Conservation (phyloP, 2,113 vertebrate genomes). For the Erinaceus europaeus region DNA sequence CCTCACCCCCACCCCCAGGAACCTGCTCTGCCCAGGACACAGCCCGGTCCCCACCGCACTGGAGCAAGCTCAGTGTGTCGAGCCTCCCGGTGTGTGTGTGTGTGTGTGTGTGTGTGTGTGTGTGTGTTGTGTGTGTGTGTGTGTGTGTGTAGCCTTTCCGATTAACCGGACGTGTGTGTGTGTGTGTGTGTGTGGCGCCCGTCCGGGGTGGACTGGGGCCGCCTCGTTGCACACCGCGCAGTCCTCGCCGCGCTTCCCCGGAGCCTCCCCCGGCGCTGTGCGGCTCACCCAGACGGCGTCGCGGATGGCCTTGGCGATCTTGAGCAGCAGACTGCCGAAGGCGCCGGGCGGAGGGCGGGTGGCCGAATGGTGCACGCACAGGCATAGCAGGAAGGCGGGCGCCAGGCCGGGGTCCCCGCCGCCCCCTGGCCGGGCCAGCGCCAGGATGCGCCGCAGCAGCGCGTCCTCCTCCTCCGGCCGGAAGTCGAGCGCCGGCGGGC, state of each 20-base stretch:
- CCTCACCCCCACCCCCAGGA: too few species aligned
- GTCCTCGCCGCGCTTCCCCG: accelerated
- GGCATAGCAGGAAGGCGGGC: constrained; percentile 93
- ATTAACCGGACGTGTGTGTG: too few species aligned
- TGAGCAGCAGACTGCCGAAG: constrained; percentile 93
- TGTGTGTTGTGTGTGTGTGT: too few species aligned
- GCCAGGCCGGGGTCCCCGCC: constrained; percentile 94
- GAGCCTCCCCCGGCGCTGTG: accelerated
- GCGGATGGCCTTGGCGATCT: constrained; percentile 89
- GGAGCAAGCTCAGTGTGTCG: too few species aligned
- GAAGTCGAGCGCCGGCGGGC: constrained; percentile 89
- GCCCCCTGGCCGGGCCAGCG: constrained; percentile 90
- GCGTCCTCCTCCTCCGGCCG: constrained; percentile 88
- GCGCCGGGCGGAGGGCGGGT: constrained; percentile 87
- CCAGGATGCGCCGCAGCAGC: constrained; percentile 89
- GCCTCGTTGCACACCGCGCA: not conserved
- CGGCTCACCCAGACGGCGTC: constrained; percentile 93
- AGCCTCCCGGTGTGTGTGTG: too few species aligned
- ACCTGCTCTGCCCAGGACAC: too few species aligned
- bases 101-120: too few species aligned
- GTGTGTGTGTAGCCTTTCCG: too few species aligned
- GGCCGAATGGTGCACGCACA: constrained; percentile 95
- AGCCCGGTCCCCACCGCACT: not conserved
- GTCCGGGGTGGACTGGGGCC: too few species aligned
- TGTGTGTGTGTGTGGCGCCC: too few species aligned